A percentile compares a stretch with the other conserved stretches of the same genome.
These are phyloP conservation scores for Aphis gossypii DNA, from an alignment of 1,140 invertebrate genomes.

Conservation along the genomic window DNA sequence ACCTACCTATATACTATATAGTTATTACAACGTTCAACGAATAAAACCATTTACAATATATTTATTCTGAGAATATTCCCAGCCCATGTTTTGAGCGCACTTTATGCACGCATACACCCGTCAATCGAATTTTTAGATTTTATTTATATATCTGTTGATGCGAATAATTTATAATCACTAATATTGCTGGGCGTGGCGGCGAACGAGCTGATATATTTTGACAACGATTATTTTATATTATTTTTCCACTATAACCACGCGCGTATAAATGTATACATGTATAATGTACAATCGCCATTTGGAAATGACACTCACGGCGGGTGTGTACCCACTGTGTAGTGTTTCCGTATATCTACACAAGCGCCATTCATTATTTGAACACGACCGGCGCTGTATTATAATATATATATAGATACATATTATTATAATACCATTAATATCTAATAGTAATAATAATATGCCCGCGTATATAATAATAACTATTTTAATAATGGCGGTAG, in stretches of 20 bases:
- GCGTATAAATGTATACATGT: not conserved
- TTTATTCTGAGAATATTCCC: not conserved
- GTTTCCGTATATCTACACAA: constrained; percentile 18
- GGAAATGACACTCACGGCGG: not conserved
- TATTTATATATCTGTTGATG: not conserved
- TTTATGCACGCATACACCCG: not conserved
- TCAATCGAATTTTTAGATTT: not conserved
- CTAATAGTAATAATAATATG: not conserved
- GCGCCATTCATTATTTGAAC: constrained; percentile 14
- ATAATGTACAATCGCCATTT: not conserved
- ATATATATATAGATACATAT: not conserved
- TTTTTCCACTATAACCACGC: not conserved
- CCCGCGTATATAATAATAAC: not conserved
- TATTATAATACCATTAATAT: not conserved
- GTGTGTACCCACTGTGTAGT: not conserved
- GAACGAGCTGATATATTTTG: not conserved
- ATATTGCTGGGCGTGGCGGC: not conserved
- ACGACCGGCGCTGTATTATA: not conserved
- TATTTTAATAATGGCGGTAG: not conserved
- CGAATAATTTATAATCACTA: not conserved
- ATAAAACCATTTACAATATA: no score
- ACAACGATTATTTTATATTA: not conserved
- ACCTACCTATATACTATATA: no score
- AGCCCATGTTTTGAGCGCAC: not conserved
- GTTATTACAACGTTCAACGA: not conserved